Evolutionary conservation across 2,888 invertebrate species (phyloP), one percentile per base, ranked within the genome.

Genomic region (Alcis repandata): DNA sequence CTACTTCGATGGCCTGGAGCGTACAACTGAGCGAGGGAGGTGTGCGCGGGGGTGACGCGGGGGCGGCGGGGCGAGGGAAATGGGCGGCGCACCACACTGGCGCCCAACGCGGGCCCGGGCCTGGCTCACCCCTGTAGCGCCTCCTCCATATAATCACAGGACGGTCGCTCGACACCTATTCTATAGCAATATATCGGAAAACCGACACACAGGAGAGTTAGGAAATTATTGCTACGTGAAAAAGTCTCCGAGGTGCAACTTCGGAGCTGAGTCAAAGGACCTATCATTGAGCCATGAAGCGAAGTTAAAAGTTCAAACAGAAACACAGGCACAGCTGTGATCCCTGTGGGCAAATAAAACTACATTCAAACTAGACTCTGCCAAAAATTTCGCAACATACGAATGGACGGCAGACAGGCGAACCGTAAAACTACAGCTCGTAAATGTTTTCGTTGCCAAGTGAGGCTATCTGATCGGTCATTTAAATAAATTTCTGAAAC

Each of bases 81-180:
- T 76, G 83, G 82, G 80, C 79, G 82, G 79, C 80, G 82, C 77
- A 76, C 79, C 75, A 71, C 78, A 72, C 79, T 85, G 88, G 85
- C 86, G 83, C 86, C 86, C 85, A 79, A 80, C 82, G 77, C 73
- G 84, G 81, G 82, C 82, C 77, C 73, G 84, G 80, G 81, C 73
- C 78, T 76, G 78, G 79, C 82, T 79, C 84, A 83, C 82, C 77
- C 78, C 57, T 59, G 71, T 72, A 76, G 77, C 82, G 78, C 83
- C 86, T 79, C 86, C 85, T 85, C 83, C 83, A 84, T 80, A 85
- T 87, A 89, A 91, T 89, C 90, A 90, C 86, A 84, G 80, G 79
- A 88, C 87, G 85, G 85, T 87, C 86, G 85, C 86, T 85, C 84
- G 84, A 87, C 87, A 88, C 83, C 85, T 83, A 82, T 79, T 75